phyloP scores from a whole-genome alignment of 2,113 vertebrate genomes.

The Ibidorhyncha struthersii region DNA sequence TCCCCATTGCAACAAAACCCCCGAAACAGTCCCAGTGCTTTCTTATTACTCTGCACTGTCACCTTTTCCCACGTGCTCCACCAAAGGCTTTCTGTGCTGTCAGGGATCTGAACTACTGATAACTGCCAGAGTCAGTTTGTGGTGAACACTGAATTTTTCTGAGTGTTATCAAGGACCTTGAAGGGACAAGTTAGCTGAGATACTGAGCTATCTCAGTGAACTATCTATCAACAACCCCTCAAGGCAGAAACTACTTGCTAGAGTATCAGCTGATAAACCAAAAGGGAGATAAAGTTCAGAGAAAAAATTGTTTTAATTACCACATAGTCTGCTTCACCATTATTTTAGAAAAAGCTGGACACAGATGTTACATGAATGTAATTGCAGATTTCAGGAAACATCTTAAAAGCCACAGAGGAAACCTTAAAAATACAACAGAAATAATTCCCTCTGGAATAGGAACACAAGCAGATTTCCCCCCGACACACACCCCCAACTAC shows the following conservation, averaged over 20 bases:
- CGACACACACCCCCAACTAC: not conserved
- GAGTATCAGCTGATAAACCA: not conserved
- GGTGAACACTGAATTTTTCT: not conserved
- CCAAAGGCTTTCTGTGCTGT: not conserved
- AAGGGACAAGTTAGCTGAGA: not conserved
- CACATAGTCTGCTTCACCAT: not conserved
- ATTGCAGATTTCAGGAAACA: not conserved
- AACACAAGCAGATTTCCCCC: not conserved
- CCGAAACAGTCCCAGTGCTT: not conserved
- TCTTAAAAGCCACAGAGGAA: not conserved
- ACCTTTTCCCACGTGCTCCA: not conserved
- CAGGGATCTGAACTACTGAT: not conserved
- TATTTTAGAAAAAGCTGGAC: not conserved
- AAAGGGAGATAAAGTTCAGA: not conserved
- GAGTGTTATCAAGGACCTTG: not conserved
- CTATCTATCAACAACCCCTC: not conserved
- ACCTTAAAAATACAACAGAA: not conserved
- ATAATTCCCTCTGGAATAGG: not conserved
- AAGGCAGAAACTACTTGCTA: not conserved
- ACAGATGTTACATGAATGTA: not conserved
- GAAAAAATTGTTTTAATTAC: not conserved
- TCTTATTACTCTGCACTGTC: not conserved
- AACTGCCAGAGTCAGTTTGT: not conserved
- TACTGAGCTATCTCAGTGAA: not conserved
- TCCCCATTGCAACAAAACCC: not conserved